phyloP scores from a whole-genome alignment of 2,797 vertebrate genomes.

The Otolemur crassicaudatus region DNA sequence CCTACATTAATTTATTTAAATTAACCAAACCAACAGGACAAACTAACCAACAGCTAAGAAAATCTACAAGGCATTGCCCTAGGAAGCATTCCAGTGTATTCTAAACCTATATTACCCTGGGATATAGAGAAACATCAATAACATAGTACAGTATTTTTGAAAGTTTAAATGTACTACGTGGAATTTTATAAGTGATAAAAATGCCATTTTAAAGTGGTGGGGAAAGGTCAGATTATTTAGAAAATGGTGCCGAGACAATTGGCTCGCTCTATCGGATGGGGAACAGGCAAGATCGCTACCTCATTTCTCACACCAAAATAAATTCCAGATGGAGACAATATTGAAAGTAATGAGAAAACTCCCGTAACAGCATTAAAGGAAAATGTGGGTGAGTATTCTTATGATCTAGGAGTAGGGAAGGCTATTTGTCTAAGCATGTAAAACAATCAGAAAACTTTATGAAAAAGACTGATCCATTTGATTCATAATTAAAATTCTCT shows the following conservation, averaged over 20 bases:
- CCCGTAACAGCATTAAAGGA: neutral
- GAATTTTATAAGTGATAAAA: neutral
- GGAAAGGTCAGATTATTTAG: neutral
- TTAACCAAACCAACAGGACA: neutral
- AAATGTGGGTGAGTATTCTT: conserved; percentile 7
- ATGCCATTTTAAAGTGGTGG: neutral
- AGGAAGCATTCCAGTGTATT: neutral
- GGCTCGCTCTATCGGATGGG: neutral
- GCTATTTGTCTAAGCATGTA: neutral
- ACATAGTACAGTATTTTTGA: neutral
- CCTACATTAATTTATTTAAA: conserved; percentile 52
- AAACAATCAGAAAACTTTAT: neutral
- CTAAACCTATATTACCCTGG: neutral
- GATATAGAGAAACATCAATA: neutral
- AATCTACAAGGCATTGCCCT: neutral
- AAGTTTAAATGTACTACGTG: neutral
- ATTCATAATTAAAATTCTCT: conserved; percentile 24
- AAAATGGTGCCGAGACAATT: neutral
- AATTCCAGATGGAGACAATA: conserved; percentile 21
- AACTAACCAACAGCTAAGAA: neutral
- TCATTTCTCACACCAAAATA: conserved; percentile 4
- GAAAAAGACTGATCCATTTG: neutral
- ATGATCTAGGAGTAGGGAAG: neutral
- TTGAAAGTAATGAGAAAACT: neutral
- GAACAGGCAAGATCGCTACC: neutral